Evolutionary conservation across 2,113 vertebrate genomes (phyloP), one percentile per base, ranked within the genome.

Genomic region (Sterrhoptilus dennistouni): DNA sequence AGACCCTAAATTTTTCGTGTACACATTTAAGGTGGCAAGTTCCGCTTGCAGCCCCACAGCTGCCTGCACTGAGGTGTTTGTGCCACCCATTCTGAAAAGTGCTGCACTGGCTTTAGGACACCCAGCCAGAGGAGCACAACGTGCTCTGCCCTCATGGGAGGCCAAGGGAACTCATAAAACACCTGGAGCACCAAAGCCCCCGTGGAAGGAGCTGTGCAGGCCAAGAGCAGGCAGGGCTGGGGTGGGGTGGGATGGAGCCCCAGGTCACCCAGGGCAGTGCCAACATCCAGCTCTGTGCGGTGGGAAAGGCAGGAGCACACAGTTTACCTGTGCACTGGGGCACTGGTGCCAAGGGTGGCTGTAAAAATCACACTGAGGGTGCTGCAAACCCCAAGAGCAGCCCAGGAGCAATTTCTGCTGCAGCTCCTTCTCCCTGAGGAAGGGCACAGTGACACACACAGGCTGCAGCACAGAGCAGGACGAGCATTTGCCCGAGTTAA

Each of bases 211-310:
- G 64, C 52, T 27, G 53, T 35, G 20, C 24, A 35, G 2, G 10
- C 42, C 1, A 3, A 3, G 14, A 68, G 89, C 69, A 60, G 72
- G 38, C 61, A 18, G 14, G 29, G 69, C 72, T 56, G 49, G n/a
- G 47, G 6, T 42, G 42, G 0, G 0, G 12, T 7, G 38, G n/a
- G 31, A 68, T 0, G 0, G 11, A 83, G 47, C 8, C 33, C 17
- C 38, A 4, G 17, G 13, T 3, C 28, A 36, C 3, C 4, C 28
- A 3, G 40, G 40, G 12, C 45, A 33, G 52, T 0, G 0, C 44
- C 5, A 3, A 44, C 9, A 18, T 47, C 20, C 3, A 0, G 47
- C 42, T 36, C 47, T 15, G 15, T 0, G 0, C 53, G 53, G 12
- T 8, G 33, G 42, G 21, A 42, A 22, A 80, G 17, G 15, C 60